A percentile compares a stretch with the other conserved stretches of the same genome.
Evolutionary conservation across 2,113 vertebrate species (phyloP).

Genomic region (Perca fluviatilis): DNA sequence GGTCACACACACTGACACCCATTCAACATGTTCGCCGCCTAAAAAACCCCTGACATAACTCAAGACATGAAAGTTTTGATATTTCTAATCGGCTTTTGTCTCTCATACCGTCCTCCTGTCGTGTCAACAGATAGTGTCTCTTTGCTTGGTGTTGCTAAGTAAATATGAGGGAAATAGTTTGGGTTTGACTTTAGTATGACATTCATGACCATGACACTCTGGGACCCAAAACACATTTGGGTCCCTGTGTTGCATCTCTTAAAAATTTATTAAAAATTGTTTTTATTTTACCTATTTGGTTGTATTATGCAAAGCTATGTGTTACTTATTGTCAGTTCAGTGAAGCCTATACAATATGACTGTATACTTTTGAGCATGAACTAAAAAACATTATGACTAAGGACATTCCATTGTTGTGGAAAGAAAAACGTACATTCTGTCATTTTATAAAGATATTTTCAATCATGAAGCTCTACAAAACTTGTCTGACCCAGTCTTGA

Average conservation of each 20-base stretch:
- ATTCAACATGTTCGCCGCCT: constrained; percentile 22
- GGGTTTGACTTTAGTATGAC: neutral
- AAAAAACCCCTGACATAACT: constrained; percentile 6
- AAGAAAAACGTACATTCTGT: neutral
- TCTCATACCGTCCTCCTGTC: neutral
- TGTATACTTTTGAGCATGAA: neutral
- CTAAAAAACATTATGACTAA: neutral
- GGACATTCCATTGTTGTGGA: neutral
- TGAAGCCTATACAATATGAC: neutral
- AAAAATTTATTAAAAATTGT: too few relatives aligned
- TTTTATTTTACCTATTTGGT: too few relatives aligned
- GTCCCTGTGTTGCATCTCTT: too few relatives aligned
- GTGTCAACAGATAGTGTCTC: neutral
- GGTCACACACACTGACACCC: constrained; percentile 44
- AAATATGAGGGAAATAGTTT: neutral
- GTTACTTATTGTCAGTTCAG: neutral
- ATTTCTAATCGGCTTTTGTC: neutral
- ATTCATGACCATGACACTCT: too few relatives aligned
- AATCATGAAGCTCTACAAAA: neutral
- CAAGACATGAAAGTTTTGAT: constrained; percentile 10
- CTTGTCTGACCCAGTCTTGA: constrained; percentile 13
- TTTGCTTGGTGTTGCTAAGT: neutral
- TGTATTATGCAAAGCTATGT: neutral
- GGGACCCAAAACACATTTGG: too few relatives aligned
- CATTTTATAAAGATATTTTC: neutral